Base-by-base conservation (phyloP, 2,797 vertebrate genomes). In the Lepilemur septentrionalis region DNA sequence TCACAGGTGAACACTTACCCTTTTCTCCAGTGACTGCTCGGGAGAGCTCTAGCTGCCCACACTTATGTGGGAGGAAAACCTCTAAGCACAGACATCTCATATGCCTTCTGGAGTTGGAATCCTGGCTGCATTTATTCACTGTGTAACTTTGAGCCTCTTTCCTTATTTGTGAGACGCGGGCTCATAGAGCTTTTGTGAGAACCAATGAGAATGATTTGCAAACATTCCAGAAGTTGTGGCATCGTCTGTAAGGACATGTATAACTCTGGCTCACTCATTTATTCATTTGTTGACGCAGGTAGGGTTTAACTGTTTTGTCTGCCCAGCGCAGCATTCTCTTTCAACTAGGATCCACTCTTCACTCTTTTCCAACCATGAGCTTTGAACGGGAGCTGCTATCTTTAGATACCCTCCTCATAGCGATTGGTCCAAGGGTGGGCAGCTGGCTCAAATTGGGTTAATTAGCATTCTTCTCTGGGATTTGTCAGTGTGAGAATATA, bases 11-110 rank as follows among this genome's bases (percentile, higher is more conserved):
- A 61, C 22, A 3, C 57, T 79, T 59, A 46, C 46, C 69, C 92
- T 93, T 95, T 97, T 46, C 89, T 86, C 92, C 41, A 72, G 91
- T 79, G 87, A 55, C 82, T 82, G 55, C 72, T 78, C 82, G 35
- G 15, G 30, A 87, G 81, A 86, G 55, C 25, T 35, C 85, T 61
- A 30, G 30, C 69, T 82, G 63, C 67, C 38, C 79, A 86, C 30
- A 38, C 30, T 14, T 23, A 7, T 14, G 82, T 65, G 80, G 96
- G 86, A 94, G 79, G 79, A 79, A 73, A 50, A 30, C 20, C 41
- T 76, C 75, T 48, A 43, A 57, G 61, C 69, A 69, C 50, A 63
- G 2, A 67, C 7, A 32, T 90, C 73, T 23, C 48, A 32, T 57
- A 35, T 17, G 61, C 80, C n/a, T 15, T 14, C n/a, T 20, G 9